Base-by-base conservation (phyloP, 92 coral and sea anemone species). In the Pocillopora meandrina region DNA sequence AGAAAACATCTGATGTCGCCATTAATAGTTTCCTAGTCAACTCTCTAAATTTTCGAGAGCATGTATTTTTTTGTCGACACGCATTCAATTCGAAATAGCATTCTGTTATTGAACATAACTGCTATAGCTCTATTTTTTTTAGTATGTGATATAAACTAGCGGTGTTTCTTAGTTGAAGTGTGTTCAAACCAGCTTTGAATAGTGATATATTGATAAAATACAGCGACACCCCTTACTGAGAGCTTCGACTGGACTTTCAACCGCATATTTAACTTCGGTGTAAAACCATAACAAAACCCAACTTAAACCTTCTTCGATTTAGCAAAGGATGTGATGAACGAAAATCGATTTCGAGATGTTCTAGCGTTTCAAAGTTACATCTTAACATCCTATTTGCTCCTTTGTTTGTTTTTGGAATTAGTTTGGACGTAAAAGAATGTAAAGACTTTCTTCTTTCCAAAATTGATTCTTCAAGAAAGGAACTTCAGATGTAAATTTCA, bases 151-250 rank as follows among this genome's bases (percentile, higher is more conserved):
- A 33, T 76, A 61, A 68, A n/a, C 72, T 42, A 68, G 73, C 36
- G 73, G 49, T 34, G 35, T 70, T 70, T 70, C 56, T 36, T 26
- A 23, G 21, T 61, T 2, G 9, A 33, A 60, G 16, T 59, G 17
- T 26, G 80, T 10, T 42, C 60, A 23, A 64, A n/a, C 17, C 49
- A 1, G 21, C 21, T 15, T 70, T 70, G 21, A 36, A 8, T 2
- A 55, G 74, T 15, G 56, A 2, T 70, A 16, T 33, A 10, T 75
- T 56, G 10, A 12, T 65, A 75, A 52, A 31, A 59, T 59, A 52
- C 15, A 75, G 34, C 9, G 16, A 42, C 3, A 63, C n/a, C 60
- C 49, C 82, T 78, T 20, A 72, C 61, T 64, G 82, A 11, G 74
- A 18, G 2, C 42, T 70, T 70, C 20, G 19, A 14, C 12, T 35